Evolutionary conservation across 2,113 vertebrate genomes (phyloP).

Genomic region (Oryzias javanicus): DNA sequence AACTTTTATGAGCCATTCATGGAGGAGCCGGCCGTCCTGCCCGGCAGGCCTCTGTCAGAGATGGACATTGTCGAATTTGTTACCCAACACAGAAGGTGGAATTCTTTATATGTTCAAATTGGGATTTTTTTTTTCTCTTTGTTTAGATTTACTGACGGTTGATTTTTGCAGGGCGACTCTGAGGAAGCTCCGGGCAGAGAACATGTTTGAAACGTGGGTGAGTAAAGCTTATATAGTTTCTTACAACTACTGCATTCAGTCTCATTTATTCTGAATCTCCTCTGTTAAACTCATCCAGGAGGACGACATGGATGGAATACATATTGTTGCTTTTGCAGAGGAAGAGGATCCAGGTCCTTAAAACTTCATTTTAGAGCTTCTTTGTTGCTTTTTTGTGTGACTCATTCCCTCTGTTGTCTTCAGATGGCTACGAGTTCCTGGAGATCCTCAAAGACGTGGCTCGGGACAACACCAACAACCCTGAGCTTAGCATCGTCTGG

Average conservation of each 20-base stretch:
- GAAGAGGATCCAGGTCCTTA: slow-evolving; percentile 92
- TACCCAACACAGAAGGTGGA: slow-evolving; percentile 86
- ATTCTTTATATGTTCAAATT: not conserved
- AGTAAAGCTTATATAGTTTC: slow-evolving; percentile 40
- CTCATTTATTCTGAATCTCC: not conserved
- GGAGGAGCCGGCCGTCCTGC: slow-evolving; percentile 89
- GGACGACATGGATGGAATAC: slow-evolving; percentile 94
- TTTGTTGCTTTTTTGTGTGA: not conserved
- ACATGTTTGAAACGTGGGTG: slow-evolving; percentile 99
- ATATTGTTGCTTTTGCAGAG: slow-evolving; percentile 97
- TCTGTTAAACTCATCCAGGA: slow-evolving; percentile 74
- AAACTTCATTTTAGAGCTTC: not conserved
- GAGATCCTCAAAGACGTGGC: slow-evolving; percentile 97
- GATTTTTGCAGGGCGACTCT: slow-evolving; percentile 84
- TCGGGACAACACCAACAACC: slow-evolving; percentile 95
- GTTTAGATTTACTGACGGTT: not conserved
- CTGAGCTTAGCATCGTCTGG: slow-evolving; percentile 94
- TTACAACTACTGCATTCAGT: not conserved
- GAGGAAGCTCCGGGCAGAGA: slow-evolving; percentile 90
- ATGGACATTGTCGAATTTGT: slow-evolving; percentile 94
- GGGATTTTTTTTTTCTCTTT: not conserved
- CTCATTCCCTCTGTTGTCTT: slow-evolving; percentile 17
- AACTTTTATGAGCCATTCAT: slow-evolving; percentile 98
- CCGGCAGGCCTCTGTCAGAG: slow-evolving; percentile 88
- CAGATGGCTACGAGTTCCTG: slow-evolving; percentile 97